Evolutionary conservation across 2,888 invertebrate species (phyloP).

Genomic region (Melolontha melolontha): DNA sequence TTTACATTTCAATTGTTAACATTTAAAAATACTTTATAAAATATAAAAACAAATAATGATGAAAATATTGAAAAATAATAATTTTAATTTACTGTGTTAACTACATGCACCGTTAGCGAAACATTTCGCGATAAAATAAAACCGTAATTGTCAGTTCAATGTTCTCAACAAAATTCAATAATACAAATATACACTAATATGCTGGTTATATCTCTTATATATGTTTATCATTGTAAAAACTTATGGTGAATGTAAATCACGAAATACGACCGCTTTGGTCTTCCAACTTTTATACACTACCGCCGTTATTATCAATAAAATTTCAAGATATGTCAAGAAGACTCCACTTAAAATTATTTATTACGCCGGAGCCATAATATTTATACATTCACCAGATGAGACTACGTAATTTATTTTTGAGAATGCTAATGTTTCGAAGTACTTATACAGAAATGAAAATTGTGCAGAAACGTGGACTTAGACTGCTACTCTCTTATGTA

Average conservation of each 20-base stretch:
- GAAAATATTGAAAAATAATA: too few species aligned
- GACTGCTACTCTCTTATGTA: not conserved
- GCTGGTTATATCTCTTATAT: too few species aligned
- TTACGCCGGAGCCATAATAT: conserved; percentile 2
- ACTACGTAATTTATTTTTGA: conserved; percentile 21
- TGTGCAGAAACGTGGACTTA: conserved; percentile 16
- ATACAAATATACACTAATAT: too few species aligned
- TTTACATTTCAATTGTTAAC: conserved; percentile 16
- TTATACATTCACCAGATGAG: conserved; percentile 20
- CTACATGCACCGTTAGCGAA: too few species aligned
- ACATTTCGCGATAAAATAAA: too few species aligned
- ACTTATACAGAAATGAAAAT: conserved; percentile 24
- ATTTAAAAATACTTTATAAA: not conserved
- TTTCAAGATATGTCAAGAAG: conserved; percentile 13
- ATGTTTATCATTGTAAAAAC: too few species aligned
- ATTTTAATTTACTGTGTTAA: too few species aligned
- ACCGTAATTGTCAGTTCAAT: too few species aligned
- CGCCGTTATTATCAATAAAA: conserved; percentile 24
- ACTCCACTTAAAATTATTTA: conserved; percentile 18
- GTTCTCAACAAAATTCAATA: too few species aligned
- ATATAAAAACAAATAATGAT: too few species aligned
- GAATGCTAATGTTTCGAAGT: conserved; percentile 18
- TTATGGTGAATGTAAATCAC: not conserved
- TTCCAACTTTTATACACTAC: conserved; percentile 22
- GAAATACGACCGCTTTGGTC: conserved; percentile 8